Base-by-base conservation (phyloP, 2,113 vertebrate genomes). In the Sander lucioperca region DNA sequence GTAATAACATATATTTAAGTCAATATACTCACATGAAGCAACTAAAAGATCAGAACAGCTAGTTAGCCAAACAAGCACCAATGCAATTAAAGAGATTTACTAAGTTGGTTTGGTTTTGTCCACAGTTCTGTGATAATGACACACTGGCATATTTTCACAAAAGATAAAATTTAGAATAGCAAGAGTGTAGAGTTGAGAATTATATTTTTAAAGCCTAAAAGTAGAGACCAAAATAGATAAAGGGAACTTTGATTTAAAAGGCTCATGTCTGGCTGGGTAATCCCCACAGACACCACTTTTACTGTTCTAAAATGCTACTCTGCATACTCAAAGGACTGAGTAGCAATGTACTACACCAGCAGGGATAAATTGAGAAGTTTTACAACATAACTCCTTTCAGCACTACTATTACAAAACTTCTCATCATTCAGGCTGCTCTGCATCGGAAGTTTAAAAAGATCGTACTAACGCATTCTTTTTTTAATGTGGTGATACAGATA, bases 81-180 rank as follows among this genome's bases (percentile, higher is more conserved):
- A 36, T 30, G 82, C 73, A 91, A 91, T 91, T 86, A 83, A 67
- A 92, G 64, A 91, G 82, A 89, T 90, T 91, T 90, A 86, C 66
- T 77, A 21, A 88, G 82, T 75, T 77, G 85, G 81, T 88, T 79
- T 83, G 88, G 85, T 80, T 83, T 86, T 67, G 47, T 79, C 88
- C 88, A 16, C 87, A 89, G 81, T 78, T 87, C 54, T 74, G 36
- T 74, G 81, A 85, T 90, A 89, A 92, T 90, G 80, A 92, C 89
- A 90, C 63, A 79, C 75, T 82, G 80, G 73, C 65, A 81, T 72
- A 75, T 72, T 86, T 88, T 85, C 47, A 80, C 67, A 71, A 91
- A 84, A 87, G 21, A 86, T 56, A 85, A 57, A 67, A 79, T 85
- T 72, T 71, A 83, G 80, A 86, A 84, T 14, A 80, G 77, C n/a